Base-by-base conservation (phyloP, 2,888 invertebrate genomes). In the Crematogaster levior region DNA sequence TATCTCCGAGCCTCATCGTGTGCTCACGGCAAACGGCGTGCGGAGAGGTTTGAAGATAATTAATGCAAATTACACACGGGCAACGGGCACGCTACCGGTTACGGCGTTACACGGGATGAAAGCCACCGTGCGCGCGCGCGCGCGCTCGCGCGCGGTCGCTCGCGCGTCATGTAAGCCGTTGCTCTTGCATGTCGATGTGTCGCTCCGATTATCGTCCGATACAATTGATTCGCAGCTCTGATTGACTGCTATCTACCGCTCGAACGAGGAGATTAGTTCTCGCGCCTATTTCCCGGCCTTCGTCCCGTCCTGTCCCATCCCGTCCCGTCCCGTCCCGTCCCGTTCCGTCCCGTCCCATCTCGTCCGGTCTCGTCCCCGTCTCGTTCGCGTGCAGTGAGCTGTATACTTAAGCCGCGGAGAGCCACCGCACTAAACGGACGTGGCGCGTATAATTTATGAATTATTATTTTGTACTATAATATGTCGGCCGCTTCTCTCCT, bases 381-480 rank as follows among this genome's bases (percentile, higher is more conserved):
- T 74, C 81, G 81, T 81, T 74, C 74, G 74, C 81, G 86, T 86
- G 86, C 84, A 84, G 87, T 84, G 89, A 87, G 88, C 85, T 86
- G 88, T 88, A 88, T 85, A 83, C 84, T 81, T 86, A 88, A 84
- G 82, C 81, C 88, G 82, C 70, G 70, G 81, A 83, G 80, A 90
- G 89, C 88, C 90, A 89, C 88, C 85, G 88, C 89, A 88, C 91
- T 91, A 92, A 92, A 90, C 90, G 91, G 91, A 91, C 91, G 90
- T 84, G 89, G 84, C 90, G 88, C 90, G 89, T 92, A 91, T 92
- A 92, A 93, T 92, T 93, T 92, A 93, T 92, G 92, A 93, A 93
- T 93, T 92, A 93, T 93, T 92, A 92, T 93, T 92, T 92, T 91
- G 91, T 92, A 91, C 90, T 90, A 91, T 92, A 92, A 92, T 75